Base-by-base conservation (phyloP, 1,140 invertebrate genomes). In the Eupristina koningsbergeri region DNA sequence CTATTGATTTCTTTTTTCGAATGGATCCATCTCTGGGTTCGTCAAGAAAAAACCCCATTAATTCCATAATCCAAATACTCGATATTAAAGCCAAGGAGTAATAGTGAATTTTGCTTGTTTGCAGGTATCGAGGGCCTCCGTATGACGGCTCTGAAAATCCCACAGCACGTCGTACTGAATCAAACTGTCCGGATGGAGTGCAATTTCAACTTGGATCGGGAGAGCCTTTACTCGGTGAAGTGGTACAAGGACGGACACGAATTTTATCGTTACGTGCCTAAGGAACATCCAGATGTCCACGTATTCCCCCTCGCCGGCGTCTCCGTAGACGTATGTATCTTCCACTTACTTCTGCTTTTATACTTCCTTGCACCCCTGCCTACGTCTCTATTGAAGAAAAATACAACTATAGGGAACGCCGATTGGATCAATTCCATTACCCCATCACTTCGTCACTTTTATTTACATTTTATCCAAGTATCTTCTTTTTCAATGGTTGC, bases 161-260 rank as follows among this genome's bases (percentile, higher is more conserved):
- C 96, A 53, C 93, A 93, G 87, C 94, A 96, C 90, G 94, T 95
- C 82, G 93, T 95, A 71, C 91, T 94, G 67, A 94, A 95, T 86
- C 94, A 96, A 87, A 94, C 93, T 84, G 95, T 96, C 6, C 92
- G 93, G 85, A 93, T 96, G 87, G 96, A 95, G 88, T 97, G 96
- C 90, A 94, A 95, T 87, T 97, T 96, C 92, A 95, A 96, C 86
- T 91, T 97, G 86, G 96, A 96, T 83, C 95, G 93, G 19, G 95
- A 96, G 69, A 92, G 92, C 9, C 93, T 97, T 31, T 96, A 96
- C 90, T 96, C 96, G 2, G 95, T 96, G 80, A 96, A 96, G 91
- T 97, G 96, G 96, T 96, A 96, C 91, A 96, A 96, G 88, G 95
- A 96, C 84, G 94, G 94, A 63, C 92, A 93, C 84, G 95, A 97